A percentile compares a stretch with the other conserved stretches of the same genome.
Evolutionary conservation across 2,797 vertebrate species (phyloP).

Genomic region (Notolepis coatsorum): DNA sequence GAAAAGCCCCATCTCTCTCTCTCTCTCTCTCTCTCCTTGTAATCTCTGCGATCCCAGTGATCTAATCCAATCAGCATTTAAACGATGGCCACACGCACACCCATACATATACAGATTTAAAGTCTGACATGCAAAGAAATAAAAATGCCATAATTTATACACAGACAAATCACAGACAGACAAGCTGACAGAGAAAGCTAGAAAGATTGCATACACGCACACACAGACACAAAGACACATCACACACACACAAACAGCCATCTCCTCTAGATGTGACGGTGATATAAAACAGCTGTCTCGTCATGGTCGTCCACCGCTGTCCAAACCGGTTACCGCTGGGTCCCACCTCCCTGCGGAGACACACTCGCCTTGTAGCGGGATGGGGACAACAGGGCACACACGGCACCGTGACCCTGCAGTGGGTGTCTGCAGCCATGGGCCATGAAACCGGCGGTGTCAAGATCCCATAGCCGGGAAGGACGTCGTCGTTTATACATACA

Average conservation of each 20-base stretch:
- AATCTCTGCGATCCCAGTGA: conserved; percentile 38
- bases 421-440: neutral
- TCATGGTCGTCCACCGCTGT: conserved; percentile 28
- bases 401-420: neutral
- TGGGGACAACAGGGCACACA: neutral
- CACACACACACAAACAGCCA: neutral
- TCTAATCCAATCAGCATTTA: conserved; percentile 64
- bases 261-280: conserved; percentile 23
- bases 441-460: too few species aligned
- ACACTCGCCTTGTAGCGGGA: neutral
- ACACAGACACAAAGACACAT: neutral
- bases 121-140: neutral
- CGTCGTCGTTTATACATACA: too few species aligned
- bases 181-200: neutral
- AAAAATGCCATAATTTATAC: neutral
- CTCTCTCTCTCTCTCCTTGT: neutral
- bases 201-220: neutral
- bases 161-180: neutral
- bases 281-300: conserved; percentile 59
- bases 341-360: conserved; percentile 27
- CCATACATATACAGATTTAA: neutral
- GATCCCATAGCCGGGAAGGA: too few species aligned
- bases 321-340: conserved; percentile 24
- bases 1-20: neutral
- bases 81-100: conserved; percentile 41